Percentiles rank a stretch among this genome's conserved stretches.
Evolutionary conservation across 2,797 vertebrate genomes (phyloP).

Genomic region (Bradypus variegatus): DNA sequence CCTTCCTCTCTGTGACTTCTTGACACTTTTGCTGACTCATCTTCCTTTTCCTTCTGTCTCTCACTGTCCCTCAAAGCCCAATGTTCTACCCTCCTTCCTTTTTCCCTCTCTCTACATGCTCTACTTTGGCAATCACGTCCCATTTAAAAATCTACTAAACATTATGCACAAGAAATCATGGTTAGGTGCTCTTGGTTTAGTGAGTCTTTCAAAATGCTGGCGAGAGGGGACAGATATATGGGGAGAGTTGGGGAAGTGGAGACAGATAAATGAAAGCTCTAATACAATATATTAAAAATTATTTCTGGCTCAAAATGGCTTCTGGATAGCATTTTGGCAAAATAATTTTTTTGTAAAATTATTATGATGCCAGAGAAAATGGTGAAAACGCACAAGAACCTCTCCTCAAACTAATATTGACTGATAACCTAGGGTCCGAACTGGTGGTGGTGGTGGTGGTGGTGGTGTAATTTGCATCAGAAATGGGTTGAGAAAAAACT

Average conservation of each 20-base stretch:
- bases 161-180: background rate
- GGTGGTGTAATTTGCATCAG: no score
- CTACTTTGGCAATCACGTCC: background rate
- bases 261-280: constrained; percentile 1
- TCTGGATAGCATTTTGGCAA: background rate
- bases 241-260: no score
- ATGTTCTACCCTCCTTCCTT: background rate
- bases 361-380: constrained; percentile 14
- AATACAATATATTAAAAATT: background rate
- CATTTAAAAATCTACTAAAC: background rate
- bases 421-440: background rate
- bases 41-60: background rate
- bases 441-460: no score
- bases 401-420: background rate
- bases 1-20: background rate
- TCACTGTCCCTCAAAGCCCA: background rate
- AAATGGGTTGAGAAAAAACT: background rate
- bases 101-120: background rate
- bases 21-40: background rate
- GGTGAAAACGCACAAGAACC: background rate
- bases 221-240: no score
- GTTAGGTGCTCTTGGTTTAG: background rate
- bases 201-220: constrained; percentile 10
- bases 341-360: background rate
- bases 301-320: background rate